Base-by-base conservation (phyloP, 2,797 vertebrate species). In the Nannoperca australis region DNA sequence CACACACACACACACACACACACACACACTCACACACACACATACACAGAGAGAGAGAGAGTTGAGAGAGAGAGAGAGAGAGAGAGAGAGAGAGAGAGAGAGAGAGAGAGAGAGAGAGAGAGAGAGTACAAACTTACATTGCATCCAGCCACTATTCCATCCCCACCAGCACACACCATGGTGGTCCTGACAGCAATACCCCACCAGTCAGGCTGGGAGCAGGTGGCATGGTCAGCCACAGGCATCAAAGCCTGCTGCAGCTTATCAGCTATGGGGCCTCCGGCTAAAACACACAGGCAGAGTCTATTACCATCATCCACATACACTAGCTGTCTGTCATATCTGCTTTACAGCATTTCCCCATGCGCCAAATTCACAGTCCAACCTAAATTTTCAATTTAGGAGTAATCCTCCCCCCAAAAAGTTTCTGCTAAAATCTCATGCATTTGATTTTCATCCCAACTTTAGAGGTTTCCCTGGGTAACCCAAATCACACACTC, bases 211-310 rank as follows among this genome's bases (percentile, higher is more conserved):
- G 7, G 7, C 89, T 93, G 62, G 55, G 95, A 91, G 94, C 98
- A 99, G 8, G 93, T 98, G 71, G 91, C 81, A 0, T 97, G 50
- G 64, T 96, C 95, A 64, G 96, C 97, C 64, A 97, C 93, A 0
- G 96, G 97, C 95, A 97, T 96, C 90, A 97, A 92, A 18, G 96
- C 98, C 90, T 99, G 97, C 93, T 99, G 98, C 72, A 99, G 95
- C 34, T 72, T 88, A 0, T 97, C 96, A 0, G 97, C 93, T 3
- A 96, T 94, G 81, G 97, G 96, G 11, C 98, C 97, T 1, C 95
- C 92, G 20, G 97, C 97, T 99, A 84, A 78, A 92, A 93, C 79
- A 92, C 84, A 87, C 81, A 90, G 42, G 76, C 79, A 81, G 70
- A 91, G 60, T 82, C 83, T 76, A 87, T 92, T 91, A 90, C 63